Evolutionary conservation across 2,113 vertebrate genomes (phyloP).

Genomic region (Smithornis capensis): DNA sequence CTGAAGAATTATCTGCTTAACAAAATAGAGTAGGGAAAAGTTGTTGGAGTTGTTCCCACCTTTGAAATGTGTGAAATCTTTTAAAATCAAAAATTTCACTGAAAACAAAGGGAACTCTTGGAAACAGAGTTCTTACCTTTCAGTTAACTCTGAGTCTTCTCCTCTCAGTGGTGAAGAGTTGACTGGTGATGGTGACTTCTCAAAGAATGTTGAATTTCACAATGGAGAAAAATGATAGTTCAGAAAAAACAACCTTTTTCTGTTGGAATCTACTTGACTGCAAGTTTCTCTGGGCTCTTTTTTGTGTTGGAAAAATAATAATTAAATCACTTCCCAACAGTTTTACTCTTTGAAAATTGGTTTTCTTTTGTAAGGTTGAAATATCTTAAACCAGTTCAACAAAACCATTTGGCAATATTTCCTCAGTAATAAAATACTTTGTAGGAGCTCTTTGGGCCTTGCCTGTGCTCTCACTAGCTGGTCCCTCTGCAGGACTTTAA

Average conservation of each 20-base stretch:
- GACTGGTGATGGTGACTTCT: neutral
- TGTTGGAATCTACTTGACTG: neutral
- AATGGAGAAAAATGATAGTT: neutral
- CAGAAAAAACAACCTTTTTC: neutral
- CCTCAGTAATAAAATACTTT: neutral
- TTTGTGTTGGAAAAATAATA: neutral
- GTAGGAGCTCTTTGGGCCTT: neutral
- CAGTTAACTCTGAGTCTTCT: neutral
- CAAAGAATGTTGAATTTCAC: neutral
- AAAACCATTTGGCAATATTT: neutral
- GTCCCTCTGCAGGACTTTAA: neutral
- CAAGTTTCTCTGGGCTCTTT: neutral
- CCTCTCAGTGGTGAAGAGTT: neutral
- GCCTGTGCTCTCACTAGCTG: neutral
- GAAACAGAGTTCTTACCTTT: neutral
- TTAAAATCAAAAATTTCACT: neutral
- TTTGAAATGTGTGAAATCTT: conserved; percentile 1
- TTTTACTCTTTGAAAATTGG: neutral
- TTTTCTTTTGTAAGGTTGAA: neutral
- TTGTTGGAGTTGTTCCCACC: neutral
- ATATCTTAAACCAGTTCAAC: neutral
- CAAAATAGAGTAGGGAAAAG: neutral
- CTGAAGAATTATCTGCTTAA: conserved; percentile 12
- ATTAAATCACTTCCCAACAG: neutral
- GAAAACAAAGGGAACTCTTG: neutral